Base-by-base conservation (phyloP, 2,113 vertebrate species). In the Martes martes region DNA sequence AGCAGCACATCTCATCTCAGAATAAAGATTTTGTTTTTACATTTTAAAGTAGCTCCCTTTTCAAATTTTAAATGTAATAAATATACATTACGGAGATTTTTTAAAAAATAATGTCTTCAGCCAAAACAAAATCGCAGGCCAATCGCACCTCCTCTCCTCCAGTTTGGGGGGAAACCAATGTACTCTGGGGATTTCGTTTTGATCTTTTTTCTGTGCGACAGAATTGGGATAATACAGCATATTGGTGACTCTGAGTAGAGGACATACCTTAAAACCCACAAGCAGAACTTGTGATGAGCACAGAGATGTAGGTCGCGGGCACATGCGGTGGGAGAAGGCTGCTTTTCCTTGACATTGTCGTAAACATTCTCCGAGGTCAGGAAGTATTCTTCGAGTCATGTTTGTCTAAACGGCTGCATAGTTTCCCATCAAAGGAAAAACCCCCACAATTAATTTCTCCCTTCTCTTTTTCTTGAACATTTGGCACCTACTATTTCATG, bases 201-300 rank as follows among this genome's bases (percentile, higher is more conserved):
- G 33, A 0, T 76, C 52, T 36, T 78, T 83, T 28, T 26, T 57
- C 73, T 10, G 1, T 14, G 24, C 4, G 11, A 2, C 24, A 7
- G 33, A 42, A 15, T 11, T 47, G 80, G 57, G 69, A 28, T 36
- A 7, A 57, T 8, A 10, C 1, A 16, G 28, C 7, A 0, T 24
- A 2, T 11, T 45, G 55, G n/a, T 28, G 55, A 71, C 50, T 45
- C 45, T n/a, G n/a, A 2, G 7, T 4, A 59, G 59, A n/a, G 55
- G 6, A 15, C 16, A 0, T 14, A 26, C 2, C 0, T 47, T 47
- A 21, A 31, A 67, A 67, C 55, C 7, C 11, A 2, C 15, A 47
- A 7, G 26, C 2, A 4, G 15, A 63, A 55, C 57, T 87, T 76
- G 14, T 8, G 10, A 39, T 42, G 16, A 45, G 28, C 0, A 6